Evolutionary conservation across 2,888 invertebrate genomes (phyloP).

Genomic region (Eupithecia exiguata): DNA sequence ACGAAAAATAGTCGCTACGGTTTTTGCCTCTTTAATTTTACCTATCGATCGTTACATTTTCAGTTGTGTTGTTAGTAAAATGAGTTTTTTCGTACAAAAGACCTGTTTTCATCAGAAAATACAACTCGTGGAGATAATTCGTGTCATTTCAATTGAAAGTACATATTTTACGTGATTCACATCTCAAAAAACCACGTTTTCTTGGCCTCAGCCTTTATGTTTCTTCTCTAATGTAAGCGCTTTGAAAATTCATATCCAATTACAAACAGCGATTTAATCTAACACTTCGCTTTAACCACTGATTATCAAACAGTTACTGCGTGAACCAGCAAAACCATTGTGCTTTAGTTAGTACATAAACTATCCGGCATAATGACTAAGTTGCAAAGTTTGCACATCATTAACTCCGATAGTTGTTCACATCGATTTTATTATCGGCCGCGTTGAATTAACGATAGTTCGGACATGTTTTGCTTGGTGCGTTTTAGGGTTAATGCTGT

Average conservation of each 20-base stretch:
- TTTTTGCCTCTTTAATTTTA: neutral
- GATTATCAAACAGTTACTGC: constrained; percentile 19
- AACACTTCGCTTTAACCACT: constrained; percentile 15
- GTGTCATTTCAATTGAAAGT: neutral
- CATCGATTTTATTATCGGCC: constrained; percentile 36
- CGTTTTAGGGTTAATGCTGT: constrained; percentile 1
- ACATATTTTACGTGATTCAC: neutral
- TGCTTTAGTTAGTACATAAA: constrained; percentile 31
- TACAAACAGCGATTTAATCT: constrained; percentile 25
- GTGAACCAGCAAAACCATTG: constrained; percentile 19
- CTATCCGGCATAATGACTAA: constrained; percentile 55
- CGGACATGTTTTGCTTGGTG: constrained; percentile 16
- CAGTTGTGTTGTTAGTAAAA: neutral
- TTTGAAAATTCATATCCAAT: constrained; percentile 3
- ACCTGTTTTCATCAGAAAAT: no score
- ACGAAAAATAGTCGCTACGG: neutral
- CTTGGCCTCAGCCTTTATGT: neutral
- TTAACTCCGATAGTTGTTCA: constrained; percentile 49
- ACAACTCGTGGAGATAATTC: no score
- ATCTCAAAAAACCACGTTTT: neutral
- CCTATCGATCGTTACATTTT: neutral
- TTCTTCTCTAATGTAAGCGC: neutral
- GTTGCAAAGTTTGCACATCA: constrained; percentile 62
- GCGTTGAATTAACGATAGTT: constrained; percentile 30
- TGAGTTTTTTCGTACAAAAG: neutral